Evolutionary conservation across 2,113 vertebrate genomes (phyloP).

Genomic region (Psephotus haematonotus): DNA sequence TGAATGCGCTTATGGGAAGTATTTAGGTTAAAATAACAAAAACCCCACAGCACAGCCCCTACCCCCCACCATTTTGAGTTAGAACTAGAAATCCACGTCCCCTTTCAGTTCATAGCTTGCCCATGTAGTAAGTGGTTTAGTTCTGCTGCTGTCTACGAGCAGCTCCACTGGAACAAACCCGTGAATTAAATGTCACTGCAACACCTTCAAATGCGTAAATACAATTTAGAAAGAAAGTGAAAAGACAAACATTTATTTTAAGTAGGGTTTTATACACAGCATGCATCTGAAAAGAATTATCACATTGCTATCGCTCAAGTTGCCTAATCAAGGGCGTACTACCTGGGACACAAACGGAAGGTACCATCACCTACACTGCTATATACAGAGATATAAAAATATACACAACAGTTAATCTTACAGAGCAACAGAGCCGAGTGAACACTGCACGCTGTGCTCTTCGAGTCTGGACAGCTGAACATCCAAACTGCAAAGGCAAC

Average conservation of each 20-base stretch:
- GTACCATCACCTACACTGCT: slow-evolving; percentile 46
- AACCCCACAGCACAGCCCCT: not conserved
- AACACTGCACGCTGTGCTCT: slow-evolving; percentile 27
- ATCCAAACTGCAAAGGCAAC: slow-evolving; percentile 57
- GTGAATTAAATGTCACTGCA: not conserved
- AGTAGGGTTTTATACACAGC: slow-evolving; percentile 63
- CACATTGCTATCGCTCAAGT: slow-evolving; percentile 44
- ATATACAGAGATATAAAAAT: slow-evolving; percentile 75
- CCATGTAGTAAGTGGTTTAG: not conserved
- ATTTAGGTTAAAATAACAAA: not conserved
- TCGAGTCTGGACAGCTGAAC: not conserved
- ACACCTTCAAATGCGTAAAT: not conserved
- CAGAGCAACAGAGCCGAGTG: slow-evolving; percentile 62
- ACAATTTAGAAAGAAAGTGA: slow-evolving; percentile 19
- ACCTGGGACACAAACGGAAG: slow-evolving; percentile 25
- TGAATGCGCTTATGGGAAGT: not conserved
- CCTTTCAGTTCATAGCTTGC: slow-evolving; percentile 2
- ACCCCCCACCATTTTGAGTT: not conserved
- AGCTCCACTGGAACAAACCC: not conserved
- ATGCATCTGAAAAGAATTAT: slow-evolving; percentile 67
- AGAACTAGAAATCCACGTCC: not conserved
- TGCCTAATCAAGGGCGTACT: slow-evolving; percentile 58
- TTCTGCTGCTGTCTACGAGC: not conserved
- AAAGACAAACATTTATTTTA: slow-evolving; percentile 65
- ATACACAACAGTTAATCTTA: slow-evolving; percentile 61